phyloP scores from a whole-genome alignment of 2,113 vertebrate genomes.

The Tauraco erythrolophus region DNA sequence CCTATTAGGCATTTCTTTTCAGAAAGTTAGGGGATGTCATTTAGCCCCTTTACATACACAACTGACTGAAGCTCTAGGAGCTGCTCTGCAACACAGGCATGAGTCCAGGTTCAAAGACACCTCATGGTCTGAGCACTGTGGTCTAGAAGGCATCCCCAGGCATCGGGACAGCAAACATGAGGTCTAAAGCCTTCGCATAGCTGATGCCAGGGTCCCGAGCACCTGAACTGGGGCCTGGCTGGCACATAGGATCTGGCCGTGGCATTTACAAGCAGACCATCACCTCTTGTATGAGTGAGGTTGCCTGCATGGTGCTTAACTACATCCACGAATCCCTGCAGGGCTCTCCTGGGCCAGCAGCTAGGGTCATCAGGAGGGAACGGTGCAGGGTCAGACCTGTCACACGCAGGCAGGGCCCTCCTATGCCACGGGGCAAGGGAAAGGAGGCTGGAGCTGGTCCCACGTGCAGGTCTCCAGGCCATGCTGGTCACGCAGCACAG shows the following conservation, averaged over 20 bases:
- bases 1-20: not conserved
- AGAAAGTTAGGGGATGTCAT: not conserved
- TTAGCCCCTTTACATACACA: not conserved
- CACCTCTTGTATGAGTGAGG: not conserved
- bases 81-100: not conserved
- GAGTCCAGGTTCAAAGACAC: not conserved
- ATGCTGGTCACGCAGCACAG: not conserved
- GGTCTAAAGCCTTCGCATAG: not conserved
- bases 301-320: not conserved
- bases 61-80: not conserved
- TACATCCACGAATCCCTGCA: not conserved
- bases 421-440: accelerated
- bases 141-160: not conserved
- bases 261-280: not conserved
- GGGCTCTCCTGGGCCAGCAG: not conserved
- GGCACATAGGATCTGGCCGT: not conserved
- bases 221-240: not conserved
- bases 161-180: not conserved
- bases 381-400: not conserved
- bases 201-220: not conserved
- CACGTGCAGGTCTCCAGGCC: accelerated
- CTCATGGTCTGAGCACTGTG: not conserved
- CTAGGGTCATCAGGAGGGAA: accelerated
- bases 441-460: not conserved
- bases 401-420: not conserved